These are phyloP conservation scores for Ochlodes sylvanus DNA, from an alignment of 2,888 invertebrate species.

Conservation along the genomic window DNA sequence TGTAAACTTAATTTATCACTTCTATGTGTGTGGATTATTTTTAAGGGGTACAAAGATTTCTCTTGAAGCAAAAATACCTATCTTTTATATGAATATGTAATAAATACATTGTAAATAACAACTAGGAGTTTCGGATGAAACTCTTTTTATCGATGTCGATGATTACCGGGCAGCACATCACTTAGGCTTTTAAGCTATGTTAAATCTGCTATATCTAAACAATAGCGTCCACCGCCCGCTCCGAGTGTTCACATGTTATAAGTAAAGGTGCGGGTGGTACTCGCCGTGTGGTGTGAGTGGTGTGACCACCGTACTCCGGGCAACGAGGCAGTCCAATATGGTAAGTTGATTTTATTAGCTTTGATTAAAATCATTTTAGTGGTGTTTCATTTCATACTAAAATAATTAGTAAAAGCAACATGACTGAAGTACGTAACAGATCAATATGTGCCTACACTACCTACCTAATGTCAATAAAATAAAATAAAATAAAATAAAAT, in stretches of 20 bases:
- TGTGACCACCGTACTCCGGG: background rate
- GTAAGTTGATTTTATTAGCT: slow-evolving; percentile 20
- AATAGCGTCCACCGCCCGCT: slow-evolving; percentile 17
- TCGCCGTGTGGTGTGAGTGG: background rate
- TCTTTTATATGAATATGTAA: no score
- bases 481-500: no score
- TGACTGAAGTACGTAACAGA: background rate
- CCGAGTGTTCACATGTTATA: slow-evolving; percentile 25
- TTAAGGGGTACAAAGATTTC: no score
- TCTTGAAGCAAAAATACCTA: no score
- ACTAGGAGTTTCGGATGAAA: no score
- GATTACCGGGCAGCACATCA: slow-evolving; percentile 5
- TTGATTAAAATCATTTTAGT: background rate
- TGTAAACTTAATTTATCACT: no score
- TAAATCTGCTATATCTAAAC: background rate
- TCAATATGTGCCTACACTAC: no score
- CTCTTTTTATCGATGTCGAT: no score
- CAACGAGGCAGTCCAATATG: slow-evolving; percentile 11
- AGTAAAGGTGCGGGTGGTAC: slow-evolving; percentile 13
- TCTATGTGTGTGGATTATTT: no score
- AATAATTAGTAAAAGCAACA: background rate
- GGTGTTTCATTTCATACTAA: no score
- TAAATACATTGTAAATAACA: no score
- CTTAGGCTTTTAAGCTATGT: slow-evolving; percentile 1
- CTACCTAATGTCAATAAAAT: no score